Percentiles rank a stretch among this genome's conserved stretches.
Conservation (phyloP, 1,140 invertebrate species). For the Coelopa frigida region DNA sequence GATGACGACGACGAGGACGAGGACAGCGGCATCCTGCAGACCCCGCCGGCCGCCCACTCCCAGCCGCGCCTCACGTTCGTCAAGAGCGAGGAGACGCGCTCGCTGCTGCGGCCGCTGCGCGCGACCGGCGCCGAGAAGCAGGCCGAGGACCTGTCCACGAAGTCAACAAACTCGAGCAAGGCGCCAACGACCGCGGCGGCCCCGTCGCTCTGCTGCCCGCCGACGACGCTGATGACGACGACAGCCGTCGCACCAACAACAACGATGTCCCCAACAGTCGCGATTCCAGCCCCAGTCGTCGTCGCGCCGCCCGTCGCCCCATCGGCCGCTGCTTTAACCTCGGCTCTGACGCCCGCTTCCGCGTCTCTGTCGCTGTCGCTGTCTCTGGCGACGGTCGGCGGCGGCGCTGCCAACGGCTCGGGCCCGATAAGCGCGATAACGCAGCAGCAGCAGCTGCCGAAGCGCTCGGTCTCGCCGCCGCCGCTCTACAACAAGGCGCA, state of each 20-base stretch:
- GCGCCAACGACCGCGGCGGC: not conserved
- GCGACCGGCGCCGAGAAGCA: slow-evolving; percentile 26
- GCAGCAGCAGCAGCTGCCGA: slow-evolving; percentile 15
- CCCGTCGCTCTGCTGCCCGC: not conserved
- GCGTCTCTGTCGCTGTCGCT: too few relatives aligned
- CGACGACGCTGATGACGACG: slow-evolving; percentile 13
- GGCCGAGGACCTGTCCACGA: slow-evolving; percentile 37
- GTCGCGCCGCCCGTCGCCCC: too few relatives aligned
- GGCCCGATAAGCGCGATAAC: too few relatives aligned
- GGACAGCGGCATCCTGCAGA: slow-evolving; percentile 8
- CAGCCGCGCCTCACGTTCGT: slow-evolving; percentile 8
- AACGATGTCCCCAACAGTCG: slow-evolving; percentile 12
- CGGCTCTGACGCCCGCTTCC: too few relatives aligned
- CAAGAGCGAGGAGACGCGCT: slow-evolving; percentile 12
- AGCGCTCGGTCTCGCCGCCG: slow-evolving; percentile 37
- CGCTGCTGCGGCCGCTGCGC: slow-evolving; percentile 3
- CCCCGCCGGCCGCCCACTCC: slow-evolving; percentile 37
- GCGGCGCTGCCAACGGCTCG: not conserved
- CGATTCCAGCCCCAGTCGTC: too few relatives aligned
- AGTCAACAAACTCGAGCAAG: slow-evolving; percentile 13
- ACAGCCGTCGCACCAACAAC: slow-evolving; percentile 23
- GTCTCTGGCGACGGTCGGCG: not conserved
- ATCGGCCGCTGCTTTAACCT: too few relatives aligned
- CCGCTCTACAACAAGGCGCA: slow-evolving; percentile 39
- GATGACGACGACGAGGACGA: slow-evolving; percentile 12